Percentiles rank a stretch among this genome's conserved stretches.
These are phyloP conservation scores for Trissonchulus latispiculum DNA, from an alignment of 2,888 invertebrate genomes.

Conservation along the genomic window DNA sequence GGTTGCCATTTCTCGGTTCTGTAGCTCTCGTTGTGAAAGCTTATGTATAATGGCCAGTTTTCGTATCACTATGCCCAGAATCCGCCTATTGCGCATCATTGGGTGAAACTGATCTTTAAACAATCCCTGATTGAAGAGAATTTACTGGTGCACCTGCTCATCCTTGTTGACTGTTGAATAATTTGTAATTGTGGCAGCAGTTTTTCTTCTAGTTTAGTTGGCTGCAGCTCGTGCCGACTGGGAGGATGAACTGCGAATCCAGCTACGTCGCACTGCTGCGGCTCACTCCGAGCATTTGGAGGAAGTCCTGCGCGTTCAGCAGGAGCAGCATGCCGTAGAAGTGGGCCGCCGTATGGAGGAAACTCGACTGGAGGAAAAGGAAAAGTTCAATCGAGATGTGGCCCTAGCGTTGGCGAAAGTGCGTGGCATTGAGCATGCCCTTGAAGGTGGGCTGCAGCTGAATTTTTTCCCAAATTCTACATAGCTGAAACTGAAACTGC, in stretches of 20 bases:
- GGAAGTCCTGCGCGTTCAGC: slow-evolving; percentile 53
- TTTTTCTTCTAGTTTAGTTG: slow-evolving; percentile 48
- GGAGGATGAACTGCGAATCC: slow-evolving; percentile 58
- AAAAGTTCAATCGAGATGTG: slow-evolving; percentile 60
- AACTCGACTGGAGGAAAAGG: slow-evolving; percentile 57
- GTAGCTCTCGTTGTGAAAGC: too few relatives aligned
- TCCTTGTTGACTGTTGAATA: too few relatives aligned
- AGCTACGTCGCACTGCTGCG: slow-evolving; percentile 71
- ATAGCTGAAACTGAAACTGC: too few relatives aligned
- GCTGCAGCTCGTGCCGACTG: slow-evolving; percentile 58
- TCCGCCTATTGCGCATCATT: too few relatives aligned
- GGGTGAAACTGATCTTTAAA: too few relatives aligned
- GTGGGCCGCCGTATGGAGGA: slow-evolving; percentile 54
- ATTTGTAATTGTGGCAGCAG: too few relatives aligned
- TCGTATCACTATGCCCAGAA: too few relatives aligned
- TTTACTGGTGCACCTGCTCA: too few relatives aligned
- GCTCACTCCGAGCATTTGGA: slow-evolving; percentile 62
- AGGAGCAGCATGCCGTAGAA: slow-evolving; percentile 52
- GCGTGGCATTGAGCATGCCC: slow-evolving; percentile 63
- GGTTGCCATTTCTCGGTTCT: too few relatives aligned
- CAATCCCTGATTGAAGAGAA: too few relatives aligned
- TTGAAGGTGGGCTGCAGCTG: slow-evolving; percentile 49
- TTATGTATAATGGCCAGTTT: too few relatives aligned
- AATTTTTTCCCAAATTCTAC: too few relatives aligned
- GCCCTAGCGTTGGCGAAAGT: slow-evolving; percentile 63